These are phyloP conservation scores for Actinernus sp. DNA, from an alignment of 92 coral and sea anemone species.

Conservation along the genomic window DNA sequence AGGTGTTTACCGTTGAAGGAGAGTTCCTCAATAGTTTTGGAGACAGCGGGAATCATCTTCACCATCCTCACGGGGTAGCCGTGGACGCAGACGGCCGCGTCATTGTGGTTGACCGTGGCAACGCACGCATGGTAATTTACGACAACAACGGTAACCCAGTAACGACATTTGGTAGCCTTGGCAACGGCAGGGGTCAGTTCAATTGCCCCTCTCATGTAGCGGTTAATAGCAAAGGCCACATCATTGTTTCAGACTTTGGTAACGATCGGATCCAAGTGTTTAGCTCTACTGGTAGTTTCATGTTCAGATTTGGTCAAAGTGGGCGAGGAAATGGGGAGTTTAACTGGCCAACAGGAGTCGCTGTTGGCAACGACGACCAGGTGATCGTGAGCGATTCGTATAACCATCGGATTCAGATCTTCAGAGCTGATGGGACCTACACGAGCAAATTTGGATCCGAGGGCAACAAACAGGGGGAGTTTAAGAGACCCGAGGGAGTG, in stretches of 20 bases:
- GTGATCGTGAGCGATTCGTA: slow-evolving; percentile 95
- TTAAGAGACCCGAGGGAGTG: slow-evolving; percentile 93
- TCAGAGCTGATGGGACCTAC: slow-evolving; percentile 85
- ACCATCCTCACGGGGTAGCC: slow-evolving; percentile 89
- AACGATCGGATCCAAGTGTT: slow-evolving; percentile 96
- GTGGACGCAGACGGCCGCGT: slow-evolving; percentile 78
- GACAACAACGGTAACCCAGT: slow-evolving; percentile 67
- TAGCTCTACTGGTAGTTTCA: slow-evolving; percentile 75
- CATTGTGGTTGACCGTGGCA: slow-evolving; percentile 90
- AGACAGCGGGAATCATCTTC: slow-evolving; percentile 46
- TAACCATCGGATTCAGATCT: slow-evolving; percentile 92
- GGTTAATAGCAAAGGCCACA: slow-evolving; percentile 81
- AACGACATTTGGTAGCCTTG: slow-evolving; percentile 87
- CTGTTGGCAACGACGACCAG: slow-evolving; percentile 75
- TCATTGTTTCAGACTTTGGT: slow-evolving; percentile 94
- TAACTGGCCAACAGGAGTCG: slow-evolving; percentile 98
- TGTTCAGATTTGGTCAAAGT: slow-evolving; percentile 88
- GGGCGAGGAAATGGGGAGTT: slow-evolving; percentile 87
- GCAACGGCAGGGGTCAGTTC: slow-evolving; percentile 88
- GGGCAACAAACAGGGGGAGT: slow-evolving; percentile 74
- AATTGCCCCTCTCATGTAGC: slow-evolving; percentile 89
- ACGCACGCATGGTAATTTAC: slow-evolving; percentile 82
- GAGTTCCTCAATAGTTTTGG: slow-evolving; percentile 67
- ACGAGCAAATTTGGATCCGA: slow-evolving; percentile 78
- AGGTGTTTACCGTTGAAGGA: slow-evolving; percentile 86